Evolutionary conservation across 2,888 invertebrate genomes (phyloP), one percentile per base, ranked within the genome.

Genomic region (Phymatocera aterrima): DNA sequence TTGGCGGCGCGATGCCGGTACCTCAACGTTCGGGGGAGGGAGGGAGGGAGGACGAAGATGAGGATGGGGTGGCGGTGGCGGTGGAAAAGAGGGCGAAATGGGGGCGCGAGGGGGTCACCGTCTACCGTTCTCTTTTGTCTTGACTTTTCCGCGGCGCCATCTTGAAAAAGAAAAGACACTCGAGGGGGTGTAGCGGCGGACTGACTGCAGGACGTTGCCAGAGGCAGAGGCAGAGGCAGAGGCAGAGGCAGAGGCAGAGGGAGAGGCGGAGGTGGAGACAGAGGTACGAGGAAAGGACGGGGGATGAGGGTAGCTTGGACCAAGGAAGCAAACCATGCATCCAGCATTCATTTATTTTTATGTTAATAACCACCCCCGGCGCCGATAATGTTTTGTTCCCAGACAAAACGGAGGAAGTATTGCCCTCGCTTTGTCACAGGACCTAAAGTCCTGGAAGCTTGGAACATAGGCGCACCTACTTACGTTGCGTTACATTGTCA

Each of bases 321-420:
- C 61, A 40, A 77, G 64, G 51, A 51, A 61, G 68, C 68, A 18
- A 28, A 61, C 70, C 60, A n/a, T n/a, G n/a, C n/a, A 61, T 78
- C 78, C 34, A 54, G 61, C 40, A 60, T 61, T 78, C 78, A 46
- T 78, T 78, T 78, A 74, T 78, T 78, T 78, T 78, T 78, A 78
- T 74, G 78, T 75, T 78, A 74, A 78, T 78, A 75, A 78, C 78
- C 78, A 43, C 5, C 78, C 10, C 72, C 3, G 77, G 10, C n/a
- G 24, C 40, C 57, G 15, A 40, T 74, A 57, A 72, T 57, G 31
- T 78, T 46, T 78, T 43, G 34, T 57, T 78, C 54, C 37, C n/a
- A 37, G 10, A 64, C 8, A 5, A 40, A 5, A 64, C 77, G 18
- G 77, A 8, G 15, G 31, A 68, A 68, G 24, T 68, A 40, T 46